Evolutionary conservation across 2,888 invertebrate species (phyloP).

Genomic region (Phragmatobia fuliginosa): DNA sequence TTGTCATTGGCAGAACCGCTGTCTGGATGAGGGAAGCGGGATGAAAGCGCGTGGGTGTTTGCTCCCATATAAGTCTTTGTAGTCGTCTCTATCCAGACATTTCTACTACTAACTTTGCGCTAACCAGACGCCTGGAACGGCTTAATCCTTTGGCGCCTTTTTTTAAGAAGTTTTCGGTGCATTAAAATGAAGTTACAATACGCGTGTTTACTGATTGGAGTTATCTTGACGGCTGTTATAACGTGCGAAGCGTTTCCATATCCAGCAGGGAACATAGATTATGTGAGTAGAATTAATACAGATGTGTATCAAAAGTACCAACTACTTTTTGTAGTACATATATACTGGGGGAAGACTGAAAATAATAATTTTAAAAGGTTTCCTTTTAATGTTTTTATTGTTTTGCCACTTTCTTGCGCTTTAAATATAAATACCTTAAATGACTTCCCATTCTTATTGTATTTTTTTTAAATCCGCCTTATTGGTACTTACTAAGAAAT

Average conservation of each 20-base stretch:
- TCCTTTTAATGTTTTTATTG: not conserved
- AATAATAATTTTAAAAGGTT: not conserved
- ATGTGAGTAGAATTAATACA: conserved; percentile 63
- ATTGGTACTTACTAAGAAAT: not conserved
- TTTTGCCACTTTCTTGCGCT: not conserved
- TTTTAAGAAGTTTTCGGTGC: not conserved
- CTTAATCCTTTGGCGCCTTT: not conserved
- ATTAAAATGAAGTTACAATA: conserved; percentile 64
- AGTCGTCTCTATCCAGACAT: conserved; percentile 63
- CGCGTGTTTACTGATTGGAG: conserved; percentile 61
- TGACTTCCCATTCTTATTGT: not conserved
- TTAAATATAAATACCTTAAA: not conserved
- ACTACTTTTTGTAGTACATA: too few relatives aligned
- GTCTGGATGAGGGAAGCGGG: conserved; percentile 47
- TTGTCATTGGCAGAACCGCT: conserved; percentile 1
- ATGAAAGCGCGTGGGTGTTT: conserved; percentile 74
- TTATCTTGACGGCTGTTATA: conserved; percentile 61
- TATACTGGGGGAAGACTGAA: not conserved
- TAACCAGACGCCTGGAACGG: conserved; percentile 53
- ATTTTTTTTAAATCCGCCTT: too few relatives aligned
- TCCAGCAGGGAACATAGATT: conserved; percentile 72
- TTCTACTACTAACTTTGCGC: conserved; percentile 54
- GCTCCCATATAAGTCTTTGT: conserved; percentile 72
- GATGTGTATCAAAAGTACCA: too few relatives aligned
- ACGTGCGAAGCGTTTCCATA: conserved; percentile 66